These are phyloP conservation scores for Ciconia maguari DNA, from an alignment of 2,113 vertebrate species.

Conservation along the genomic window DNA sequence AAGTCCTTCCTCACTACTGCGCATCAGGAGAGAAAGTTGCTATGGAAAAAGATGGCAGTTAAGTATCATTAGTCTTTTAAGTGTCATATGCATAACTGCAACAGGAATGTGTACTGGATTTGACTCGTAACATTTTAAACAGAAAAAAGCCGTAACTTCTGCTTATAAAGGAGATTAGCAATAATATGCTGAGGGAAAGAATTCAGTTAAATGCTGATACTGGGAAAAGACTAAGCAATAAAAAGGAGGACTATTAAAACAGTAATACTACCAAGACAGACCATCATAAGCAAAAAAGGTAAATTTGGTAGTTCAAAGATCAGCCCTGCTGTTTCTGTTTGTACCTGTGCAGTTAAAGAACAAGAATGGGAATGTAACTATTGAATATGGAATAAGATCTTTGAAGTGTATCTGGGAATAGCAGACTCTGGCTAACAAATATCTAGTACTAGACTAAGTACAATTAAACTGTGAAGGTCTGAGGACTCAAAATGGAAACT, in stretches of 20 bases:
- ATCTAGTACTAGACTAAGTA: not conserved
- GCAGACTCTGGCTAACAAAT: not conserved
- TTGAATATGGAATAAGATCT: not conserved
- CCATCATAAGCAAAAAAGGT: not conserved
- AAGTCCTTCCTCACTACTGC: not conserved
- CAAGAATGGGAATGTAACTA: not conserved
- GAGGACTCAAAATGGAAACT: not conserved
- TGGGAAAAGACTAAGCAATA: not conserved
- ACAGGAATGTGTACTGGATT: not conserved
- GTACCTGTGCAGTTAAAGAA: not conserved
- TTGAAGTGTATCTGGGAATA: not conserved
- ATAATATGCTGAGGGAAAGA: not conserved
- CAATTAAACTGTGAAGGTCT: not conserved
- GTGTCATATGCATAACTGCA: not conserved
- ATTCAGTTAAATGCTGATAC: not conserved
- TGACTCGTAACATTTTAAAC: not conserved
- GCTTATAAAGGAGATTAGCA: not conserved
- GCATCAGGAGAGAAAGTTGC: not conserved
- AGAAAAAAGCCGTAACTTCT: fast-evolving
- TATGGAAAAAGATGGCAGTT: not conserved
- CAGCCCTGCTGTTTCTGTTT: not conserved
- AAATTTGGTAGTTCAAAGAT: not conserved
- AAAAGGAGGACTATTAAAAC: not conserved
- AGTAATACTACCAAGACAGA: not conserved
- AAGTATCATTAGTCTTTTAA: not conserved